Evolutionary conservation across 2,888 invertebrate genomes (phyloP), one percentile per base, ranked within the genome.

Genomic region (Adela reaumurella): DNA sequence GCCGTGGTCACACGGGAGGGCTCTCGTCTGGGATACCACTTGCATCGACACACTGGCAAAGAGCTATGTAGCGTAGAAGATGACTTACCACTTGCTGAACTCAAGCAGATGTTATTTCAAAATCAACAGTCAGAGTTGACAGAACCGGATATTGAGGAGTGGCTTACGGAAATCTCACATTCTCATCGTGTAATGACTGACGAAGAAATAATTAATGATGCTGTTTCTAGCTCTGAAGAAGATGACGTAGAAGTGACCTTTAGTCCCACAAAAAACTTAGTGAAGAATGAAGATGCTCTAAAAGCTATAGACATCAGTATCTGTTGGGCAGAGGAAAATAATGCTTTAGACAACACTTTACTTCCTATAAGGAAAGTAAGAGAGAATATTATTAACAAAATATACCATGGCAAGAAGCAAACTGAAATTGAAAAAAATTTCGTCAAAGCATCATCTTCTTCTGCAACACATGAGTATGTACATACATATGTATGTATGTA

Each of bases 201-300:
- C 18, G 35, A 46, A 29, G 46, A 46, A 29, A 28, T 46, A 29
- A 29, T 46, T 17, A 46, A 46, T 46, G 46, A 46, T 46, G 29
- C 46, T 46, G 46, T 46, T 46, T 24, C 24, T 24, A 24, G 24
- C 24, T 24, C 24, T 24, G 46, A 46, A 46, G 35, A 24, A 29
- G 29, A 46, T 29, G 29, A 46, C 18, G 29, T 29, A 29, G 29
- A 46, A 29, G 35, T 29, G 46, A 46, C 24, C 29, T 29, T 29
- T 17, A 29, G 46, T 46, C 29, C 29, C 46, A 46, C 29, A 35
- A 46, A 29, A n/a, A 18, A 29, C 46, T 29, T 35, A 29, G 35
- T 46, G 29, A 46, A 46, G 29, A 18, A 29, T 46, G 46, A 46
- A 46, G 46, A 46, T 46, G 46, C 46, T 35, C 46, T 46, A 35